These are phyloP conservation scores for Exephanes ischioxanthus DNA, from an alignment of 2,888 invertebrate species.

Conservation along the genomic window DNA sequence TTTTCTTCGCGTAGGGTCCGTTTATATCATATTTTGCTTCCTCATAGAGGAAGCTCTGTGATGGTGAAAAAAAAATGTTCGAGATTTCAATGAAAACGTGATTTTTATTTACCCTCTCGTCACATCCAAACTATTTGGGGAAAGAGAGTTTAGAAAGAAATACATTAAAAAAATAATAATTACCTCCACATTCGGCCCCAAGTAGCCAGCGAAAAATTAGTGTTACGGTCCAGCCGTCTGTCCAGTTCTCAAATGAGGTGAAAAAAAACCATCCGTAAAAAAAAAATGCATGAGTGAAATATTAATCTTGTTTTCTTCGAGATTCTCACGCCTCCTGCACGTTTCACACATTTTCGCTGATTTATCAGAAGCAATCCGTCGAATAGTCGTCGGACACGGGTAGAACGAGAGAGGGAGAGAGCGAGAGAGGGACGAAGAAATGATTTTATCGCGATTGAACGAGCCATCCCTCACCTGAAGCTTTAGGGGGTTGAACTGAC, in stretches of 20 bases:
- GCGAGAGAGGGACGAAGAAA: conserved; percentile 65
- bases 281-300: not conserved
- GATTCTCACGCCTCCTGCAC: not conserved
- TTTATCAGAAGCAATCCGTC: conserved; percentile 66
- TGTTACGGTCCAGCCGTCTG: not conserved
- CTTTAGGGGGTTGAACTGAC: conserved; percentile 55
- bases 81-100: no score
- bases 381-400: conserved; percentile 52
- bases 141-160: no score
- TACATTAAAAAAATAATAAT: no score
- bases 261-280: not conserved
- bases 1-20: not conserved
- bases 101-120: not conserved
- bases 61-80: no score
- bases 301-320: not conserved
- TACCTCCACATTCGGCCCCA: no score
- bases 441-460: conserved; percentile 80
- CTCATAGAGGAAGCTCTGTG: not conserved
- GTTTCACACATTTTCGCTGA: conserved; percentile 58
- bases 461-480: conserved; percentile 75
- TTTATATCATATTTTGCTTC: conserved; percentile 8
- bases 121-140: no score
- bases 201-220: no score
- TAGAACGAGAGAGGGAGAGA: conserved; percentile 10
- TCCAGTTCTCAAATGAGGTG: not conserved